These are phyloP conservation scores for Plectrocnemia conspersa DNA, from an alignment of 1,140 invertebrate genomes.

Conservation along the genomic window DNA sequence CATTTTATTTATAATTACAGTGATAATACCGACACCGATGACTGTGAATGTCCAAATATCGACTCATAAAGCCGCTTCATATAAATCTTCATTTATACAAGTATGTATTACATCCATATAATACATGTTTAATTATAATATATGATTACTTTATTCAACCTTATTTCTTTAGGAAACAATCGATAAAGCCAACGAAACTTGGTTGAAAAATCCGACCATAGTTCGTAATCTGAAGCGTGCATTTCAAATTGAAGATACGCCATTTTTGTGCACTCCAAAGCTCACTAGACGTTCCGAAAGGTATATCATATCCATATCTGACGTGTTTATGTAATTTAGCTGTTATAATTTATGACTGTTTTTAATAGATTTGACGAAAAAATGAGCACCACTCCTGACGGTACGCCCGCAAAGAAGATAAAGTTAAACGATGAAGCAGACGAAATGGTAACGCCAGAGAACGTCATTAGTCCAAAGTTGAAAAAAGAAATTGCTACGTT, in stretches of 20 bases:
- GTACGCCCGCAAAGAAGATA: constrained; percentile 39
- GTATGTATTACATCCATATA: constrained; percentile 33
- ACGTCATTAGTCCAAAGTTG: constrained; percentile 33
- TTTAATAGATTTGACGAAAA: constrained; percentile 21
- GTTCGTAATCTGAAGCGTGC: constrained; percentile 43
- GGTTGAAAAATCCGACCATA: constrained; percentile 43
- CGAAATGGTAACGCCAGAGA: neutral
- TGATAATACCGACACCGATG: constrained; percentile 44
- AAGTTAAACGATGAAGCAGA: constrained; percentile 26
- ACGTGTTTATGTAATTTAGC: too few species aligned
- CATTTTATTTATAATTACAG: constrained; percentile 38
- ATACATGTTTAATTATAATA: neutral
- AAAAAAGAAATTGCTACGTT: constrained; percentile 40
- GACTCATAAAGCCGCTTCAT: constrained; percentile 44
- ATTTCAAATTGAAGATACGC: constrained; percentile 46
- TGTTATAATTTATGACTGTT: too few species aligned
- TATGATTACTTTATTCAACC: neutral
- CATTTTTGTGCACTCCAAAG: constrained; percentile 49
- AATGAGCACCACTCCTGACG: constrained; percentile 32
- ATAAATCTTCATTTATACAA: constrained; percentile 50
- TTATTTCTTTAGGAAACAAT: constrained; percentile 41
- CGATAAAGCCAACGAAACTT: constrained; percentile 49
- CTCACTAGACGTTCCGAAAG: constrained; percentile 29
- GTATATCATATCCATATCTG: constrained; percentile 11
- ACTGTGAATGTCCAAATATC: constrained; percentile 45